A percentile compares a stretch with the other conserved stretches of the same genome.
Evolutionary conservation across 2,888 invertebrate species (phyloP).

Genomic region (Acanthosepion esculentum): DNA sequence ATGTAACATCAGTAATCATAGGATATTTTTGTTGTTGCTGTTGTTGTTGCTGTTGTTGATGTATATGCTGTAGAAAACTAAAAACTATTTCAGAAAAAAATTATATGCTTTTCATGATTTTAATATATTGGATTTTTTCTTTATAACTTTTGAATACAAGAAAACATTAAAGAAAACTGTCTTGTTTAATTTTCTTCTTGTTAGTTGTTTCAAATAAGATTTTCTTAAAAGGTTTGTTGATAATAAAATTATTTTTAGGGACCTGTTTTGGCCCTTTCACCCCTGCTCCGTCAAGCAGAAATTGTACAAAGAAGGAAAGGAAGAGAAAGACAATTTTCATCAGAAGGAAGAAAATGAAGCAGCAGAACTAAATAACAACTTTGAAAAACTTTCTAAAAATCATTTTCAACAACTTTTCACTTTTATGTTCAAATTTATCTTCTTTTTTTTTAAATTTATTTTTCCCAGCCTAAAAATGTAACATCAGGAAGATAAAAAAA

Average conservation of each 20-base stretch:
- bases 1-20: neutral
- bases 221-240: neutral
- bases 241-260: neutral
- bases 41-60: neutral
- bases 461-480: neutral
- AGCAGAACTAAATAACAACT: too few species aligned
- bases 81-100: neutral
- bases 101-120: neutral
- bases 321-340: neutral
- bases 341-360: too few species aligned
- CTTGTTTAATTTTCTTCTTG: neutral
- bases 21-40: neutral
- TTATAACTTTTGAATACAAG: neutral
- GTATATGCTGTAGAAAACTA: neutral
- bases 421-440: neutral
- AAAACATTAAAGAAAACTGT: neutral
- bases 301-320: neutral
- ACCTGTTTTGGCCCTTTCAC: neutral
- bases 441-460: neutral
- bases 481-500: neutral
- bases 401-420: neutral
- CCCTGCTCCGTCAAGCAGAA: neutral
- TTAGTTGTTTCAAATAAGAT: neutral
- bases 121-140: neutral
- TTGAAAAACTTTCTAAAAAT: too few species aligned